phyloP scores from a whole-genome alignment of 2,113 vertebrate genomes.

The Cettia cetti region DNA sequence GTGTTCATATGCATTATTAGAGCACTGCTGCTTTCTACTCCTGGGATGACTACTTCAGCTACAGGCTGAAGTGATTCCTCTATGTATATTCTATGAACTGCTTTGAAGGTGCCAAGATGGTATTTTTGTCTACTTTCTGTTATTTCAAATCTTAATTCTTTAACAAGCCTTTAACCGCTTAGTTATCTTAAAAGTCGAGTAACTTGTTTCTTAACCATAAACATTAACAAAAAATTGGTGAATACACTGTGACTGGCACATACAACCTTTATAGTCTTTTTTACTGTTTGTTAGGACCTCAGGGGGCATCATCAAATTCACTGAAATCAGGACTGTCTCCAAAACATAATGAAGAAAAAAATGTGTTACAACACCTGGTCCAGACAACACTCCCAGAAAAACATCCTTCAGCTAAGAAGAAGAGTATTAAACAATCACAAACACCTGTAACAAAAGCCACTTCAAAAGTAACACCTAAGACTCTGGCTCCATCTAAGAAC shows the following conservation, averaged over 20 bases:
- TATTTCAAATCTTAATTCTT: background rate
- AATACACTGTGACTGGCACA: background rate
- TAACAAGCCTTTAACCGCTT: background rate
- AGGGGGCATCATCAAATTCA: conserved; percentile 70
- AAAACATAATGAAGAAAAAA: conserved; percentile 84
- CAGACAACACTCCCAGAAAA: conserved; percentile 63
- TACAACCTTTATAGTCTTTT: background rate
- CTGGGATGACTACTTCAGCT: background rate
- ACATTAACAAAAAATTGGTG: background rate
- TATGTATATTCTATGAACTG: background rate
- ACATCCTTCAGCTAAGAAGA: conserved; percentile 76
- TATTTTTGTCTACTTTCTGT: background rate
- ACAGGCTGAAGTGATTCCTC: background rate
- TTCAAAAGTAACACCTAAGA: conserved; percentile 73
- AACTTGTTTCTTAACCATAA: background rate
- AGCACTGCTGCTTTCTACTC: background rate
- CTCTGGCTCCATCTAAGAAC: conserved; percentile 63
- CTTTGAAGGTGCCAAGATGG: background rate
- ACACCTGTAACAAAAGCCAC: conserved; percentile 67
- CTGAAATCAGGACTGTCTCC: conserved; percentile 80
- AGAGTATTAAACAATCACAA: conserved; percentile 69
- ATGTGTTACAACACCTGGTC: conserved; percentile 57
- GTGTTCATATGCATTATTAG: background rate
- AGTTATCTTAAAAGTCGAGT: background rate
- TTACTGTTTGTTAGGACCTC: conserved; percentile 71